These are phyloP conservation scores for Ferdinandea cuprea DNA, from an alignment of 2,888 invertebrate species.

Conservation along the genomic window DNA sequence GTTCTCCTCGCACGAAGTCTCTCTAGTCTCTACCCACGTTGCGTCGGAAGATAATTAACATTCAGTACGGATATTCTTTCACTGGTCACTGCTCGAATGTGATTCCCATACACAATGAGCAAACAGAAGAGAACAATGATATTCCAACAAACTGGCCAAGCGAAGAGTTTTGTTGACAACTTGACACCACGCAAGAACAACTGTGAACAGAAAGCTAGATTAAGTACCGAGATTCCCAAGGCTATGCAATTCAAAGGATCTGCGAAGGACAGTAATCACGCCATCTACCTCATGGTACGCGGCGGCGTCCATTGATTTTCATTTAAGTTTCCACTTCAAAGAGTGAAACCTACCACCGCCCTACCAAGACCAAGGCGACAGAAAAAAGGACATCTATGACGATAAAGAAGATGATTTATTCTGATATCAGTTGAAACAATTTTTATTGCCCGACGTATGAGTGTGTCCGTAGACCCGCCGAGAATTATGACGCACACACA, in stretches of 20 bases:
- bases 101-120: conserved; percentile 49
- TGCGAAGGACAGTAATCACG: conserved; percentile 56
- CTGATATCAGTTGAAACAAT: conserved; percentile 54
- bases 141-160: conserved; percentile 9
- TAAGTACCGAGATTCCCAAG: conserved; percentile 48
- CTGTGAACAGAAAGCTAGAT: conserved; percentile 41
- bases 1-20: conserved; percentile 17
- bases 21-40: conserved; percentile 2
- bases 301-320: conserved; percentile 65
- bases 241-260: conserved; percentile 39
- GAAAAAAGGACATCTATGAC: conserved; percentile 15
- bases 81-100: conserved; percentile 53
- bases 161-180: conserved; percentile 64
- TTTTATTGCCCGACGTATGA: conserved; percentile 70
- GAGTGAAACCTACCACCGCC: conserved; percentile 17
- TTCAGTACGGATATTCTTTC: conserved; percentile 53
- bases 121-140: not conserved
- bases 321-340: conserved; percentile 54
- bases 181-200: conserved; percentile 58
- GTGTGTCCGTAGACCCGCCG: conserved; percentile 22
- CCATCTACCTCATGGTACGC: conserved; percentile 34
- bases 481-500: conserved; percentile 54
- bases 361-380: conserved; percentile 3
- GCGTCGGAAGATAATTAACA: conserved; percentile 61
- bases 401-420: conserved; percentile 58